These are phyloP conservation scores for Lithophane leautieri DNA, from an alignment of 2,888 invertebrate species.

Conservation along the genomic window DNA sequence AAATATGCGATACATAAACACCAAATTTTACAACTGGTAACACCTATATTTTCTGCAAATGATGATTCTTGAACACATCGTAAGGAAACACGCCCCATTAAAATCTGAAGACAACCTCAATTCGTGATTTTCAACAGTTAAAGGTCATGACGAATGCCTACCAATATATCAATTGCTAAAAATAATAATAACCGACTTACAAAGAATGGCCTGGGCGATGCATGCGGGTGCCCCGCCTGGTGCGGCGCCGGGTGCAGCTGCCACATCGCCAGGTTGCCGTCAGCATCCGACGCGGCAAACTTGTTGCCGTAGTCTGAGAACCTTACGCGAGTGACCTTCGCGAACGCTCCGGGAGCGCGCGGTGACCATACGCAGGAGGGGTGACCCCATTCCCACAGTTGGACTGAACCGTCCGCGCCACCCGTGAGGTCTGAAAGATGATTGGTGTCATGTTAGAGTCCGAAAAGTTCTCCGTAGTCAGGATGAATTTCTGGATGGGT, in stretches of 20 bases:
- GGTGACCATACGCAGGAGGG: conserved; percentile 97
- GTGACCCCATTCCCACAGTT: conserved; percentile 99
- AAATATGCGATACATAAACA: no score
- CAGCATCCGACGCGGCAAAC: conserved; percentile 99
- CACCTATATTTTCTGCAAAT: no score
- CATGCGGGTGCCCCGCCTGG: conserved; percentile 90
- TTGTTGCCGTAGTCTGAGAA: conserved; percentile 99
- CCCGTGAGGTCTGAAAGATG: conserved; percentile 95
- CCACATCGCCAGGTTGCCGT: conserved; percentile 98
- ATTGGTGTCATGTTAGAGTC: neutral
- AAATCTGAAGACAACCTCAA: neutral
- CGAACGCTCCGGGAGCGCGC: conserved; percentile 97
- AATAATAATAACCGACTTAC: conserved; percentile 89
- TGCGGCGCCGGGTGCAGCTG: conserved; percentile 94
- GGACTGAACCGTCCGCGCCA: conserved; percentile 98
- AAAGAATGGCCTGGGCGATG: conserved; percentile 94
- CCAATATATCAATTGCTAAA: neutral
- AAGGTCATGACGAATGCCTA: no score
- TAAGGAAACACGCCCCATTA: neutral
- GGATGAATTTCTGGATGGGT: neutral
- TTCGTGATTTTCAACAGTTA: no score
- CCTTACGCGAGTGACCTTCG: conserved; percentile 98
- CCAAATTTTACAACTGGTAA: no score
- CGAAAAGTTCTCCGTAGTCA: neutral
- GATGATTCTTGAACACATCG: neutral